These are phyloP conservation scores for Macaria notata DNA, from an alignment of 2,888 invertebrate species.

Conservation along the genomic window DNA sequence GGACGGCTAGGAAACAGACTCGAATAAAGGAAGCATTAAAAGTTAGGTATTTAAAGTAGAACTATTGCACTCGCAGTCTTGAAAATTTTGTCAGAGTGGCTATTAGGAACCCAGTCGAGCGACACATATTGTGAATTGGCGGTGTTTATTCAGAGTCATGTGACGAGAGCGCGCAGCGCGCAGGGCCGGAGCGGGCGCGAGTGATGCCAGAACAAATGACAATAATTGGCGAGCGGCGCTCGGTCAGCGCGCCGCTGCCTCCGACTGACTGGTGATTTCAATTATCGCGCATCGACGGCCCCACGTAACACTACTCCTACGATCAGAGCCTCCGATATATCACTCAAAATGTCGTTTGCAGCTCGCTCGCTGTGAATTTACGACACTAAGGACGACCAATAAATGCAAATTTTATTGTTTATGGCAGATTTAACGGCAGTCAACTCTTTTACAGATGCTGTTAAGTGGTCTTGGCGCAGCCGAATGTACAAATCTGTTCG, in stretches of 20 bases:
- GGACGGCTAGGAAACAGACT: conserved; percentile 1
- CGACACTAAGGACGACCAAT: conserved; percentile 75
- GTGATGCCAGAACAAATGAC: conserved; percentile 61
- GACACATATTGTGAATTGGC: too few species aligned
- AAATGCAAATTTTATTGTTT: conserved; percentile 82
- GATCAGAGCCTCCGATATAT: conserved; percentile 68
- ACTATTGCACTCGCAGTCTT: too few species aligned
- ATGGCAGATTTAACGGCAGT: conserved; percentile 77
- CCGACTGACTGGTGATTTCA: conserved; percentile 77
- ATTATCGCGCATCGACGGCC: conserved; percentile 67
- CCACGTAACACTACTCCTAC: conserved; percentile 61
- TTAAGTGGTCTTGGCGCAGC: conserved; percentile 64
- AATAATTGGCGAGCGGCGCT: conserved; percentile 66
- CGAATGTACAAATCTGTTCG: conserved; percentile 52
- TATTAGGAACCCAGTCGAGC: too few species aligned
- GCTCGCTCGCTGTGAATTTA: conserved; percentile 73
- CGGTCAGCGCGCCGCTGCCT: conserved; percentile 53
- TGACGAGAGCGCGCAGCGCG: background rate
- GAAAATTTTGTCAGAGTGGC: too few species aligned
- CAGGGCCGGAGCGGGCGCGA: conserved; percentile 1
- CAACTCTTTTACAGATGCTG: conserved; percentile 75
- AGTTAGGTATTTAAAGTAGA: background rate
- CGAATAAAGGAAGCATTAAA: background rate
- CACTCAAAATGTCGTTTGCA: conserved; percentile 78
- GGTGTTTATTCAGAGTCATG: conserved; percentile 6